phyloP scores from a whole-genome alignment of 1,140 invertebrate genomes.

The Pseudomyrmex cubaensis region DNA sequence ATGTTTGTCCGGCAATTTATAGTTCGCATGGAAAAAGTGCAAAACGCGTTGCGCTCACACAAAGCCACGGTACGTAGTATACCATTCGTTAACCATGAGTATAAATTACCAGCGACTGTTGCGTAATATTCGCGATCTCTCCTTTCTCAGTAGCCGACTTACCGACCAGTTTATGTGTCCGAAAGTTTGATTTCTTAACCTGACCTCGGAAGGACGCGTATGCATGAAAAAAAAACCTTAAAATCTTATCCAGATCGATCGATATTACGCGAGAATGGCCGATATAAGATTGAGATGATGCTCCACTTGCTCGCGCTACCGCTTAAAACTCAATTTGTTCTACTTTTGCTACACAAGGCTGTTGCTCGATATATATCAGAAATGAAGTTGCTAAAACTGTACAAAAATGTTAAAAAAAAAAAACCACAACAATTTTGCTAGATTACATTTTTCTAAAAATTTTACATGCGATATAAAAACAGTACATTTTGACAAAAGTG shows the following conservation, averaged over 20 bases:
- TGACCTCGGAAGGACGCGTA: conserved; percentile 54
- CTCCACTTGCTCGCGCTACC: background rate
- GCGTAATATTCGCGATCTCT: conserved; percentile 79
- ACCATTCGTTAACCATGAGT: conserved; percentile 60
- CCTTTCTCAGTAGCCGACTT: conserved; percentile 71
- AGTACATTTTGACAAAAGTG: too few relatives aligned
- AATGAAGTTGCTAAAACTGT: too few relatives aligned
- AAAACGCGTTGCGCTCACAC: conserved; percentile 15
- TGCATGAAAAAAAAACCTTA: conserved; percentile 2
- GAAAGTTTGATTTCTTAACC: conserved; percentile 65
- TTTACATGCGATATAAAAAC: too few relatives aligned
- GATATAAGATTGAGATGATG: background rate
- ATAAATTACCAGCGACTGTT: conserved; percentile 73
- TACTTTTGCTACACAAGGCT: background rate
- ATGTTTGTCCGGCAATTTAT: conserved; percentile 56
- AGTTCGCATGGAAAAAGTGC: conserved; percentile 49
- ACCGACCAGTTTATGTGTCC: conserved; percentile 16
- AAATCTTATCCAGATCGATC: background rate
- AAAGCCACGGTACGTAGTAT: conserved; percentile 27
- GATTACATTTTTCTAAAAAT: too few relatives aligned
- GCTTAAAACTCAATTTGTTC: background rate
- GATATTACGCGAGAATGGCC: background rate
- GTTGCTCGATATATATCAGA: too few relatives aligned
- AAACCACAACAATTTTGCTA: too few relatives aligned
- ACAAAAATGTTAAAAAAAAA: too few relatives aligned